Evolutionary conservation across 1,140 invertebrate species (phyloP), one percentile per base, ranked within the genome.

Genomic region (Radopholus similis): DNA sequence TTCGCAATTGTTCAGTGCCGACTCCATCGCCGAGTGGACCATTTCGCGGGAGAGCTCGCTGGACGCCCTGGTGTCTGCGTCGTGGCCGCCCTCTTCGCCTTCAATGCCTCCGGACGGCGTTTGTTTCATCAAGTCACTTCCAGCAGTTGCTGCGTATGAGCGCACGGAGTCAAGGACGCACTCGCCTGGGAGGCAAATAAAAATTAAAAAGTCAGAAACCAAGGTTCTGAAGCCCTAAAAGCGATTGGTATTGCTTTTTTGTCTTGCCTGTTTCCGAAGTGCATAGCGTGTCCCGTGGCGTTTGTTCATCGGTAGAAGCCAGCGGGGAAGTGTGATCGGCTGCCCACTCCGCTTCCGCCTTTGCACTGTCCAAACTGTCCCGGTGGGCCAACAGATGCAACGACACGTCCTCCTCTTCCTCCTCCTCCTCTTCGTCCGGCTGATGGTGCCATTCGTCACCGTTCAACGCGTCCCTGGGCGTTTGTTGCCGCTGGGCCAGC

Each of bases 351-450:
- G 26, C 6, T 9, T 13, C 21, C 15, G 35, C 42, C 32, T 47
- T 23, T 21, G 18, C 38, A 37, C 23, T 21, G 13, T 62, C 59
- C 49, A 62, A 62, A 23, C 34, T 40, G 49, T 62, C 28, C 47
- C 47, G 40, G 49, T 62, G 59, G 11, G 21, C 21, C 3, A 62
- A 8, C 49, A 62, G 30, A 47, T 62, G 15, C 4, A 62, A 13
- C 11, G 59, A 62, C 32, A 2, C 21, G n/a, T 60, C 5, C 47
- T 60, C 58, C 2, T 60, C 58, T 26, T 60, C 58, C 32, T 60
- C 21, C 1, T 62, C 21, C 18, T 62, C 9, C 11, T 28, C 40
- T 28, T 32, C 4, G 6, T 60, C 4, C 8, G 15, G 21, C 13
- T 38, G 28, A 60, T 34, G 38, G 26, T 28, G 26, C 32, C 40